A percentile compares a stretch with the other conserved stretches of the same genome.
Conservation (phyloP, 23 tunicate species). For the Oikopleura dioica region DNA sequence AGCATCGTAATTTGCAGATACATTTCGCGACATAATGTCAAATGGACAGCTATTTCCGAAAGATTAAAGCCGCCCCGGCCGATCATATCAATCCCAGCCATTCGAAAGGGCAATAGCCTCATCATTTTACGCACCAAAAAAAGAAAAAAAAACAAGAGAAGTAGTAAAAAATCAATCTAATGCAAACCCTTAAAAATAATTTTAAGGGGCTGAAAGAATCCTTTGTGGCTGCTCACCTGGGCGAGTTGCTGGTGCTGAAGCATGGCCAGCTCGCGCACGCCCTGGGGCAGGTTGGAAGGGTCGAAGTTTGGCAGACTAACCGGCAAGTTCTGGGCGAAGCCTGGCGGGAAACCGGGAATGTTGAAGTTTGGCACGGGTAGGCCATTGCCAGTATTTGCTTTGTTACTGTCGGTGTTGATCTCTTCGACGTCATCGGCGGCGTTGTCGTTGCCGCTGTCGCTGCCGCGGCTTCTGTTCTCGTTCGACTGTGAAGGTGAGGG, state of each 20-base stretch:
- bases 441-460: background rate
- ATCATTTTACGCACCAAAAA: no score
- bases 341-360: slow-evolving; percentile 3
- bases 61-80: no score
- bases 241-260: slow-evolving; percentile 60
- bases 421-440: background rate
- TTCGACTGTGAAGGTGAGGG: slow-evolving; percentile 5
- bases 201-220: no score
- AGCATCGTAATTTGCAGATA: no score
- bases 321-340: slow-evolving; percentile 9
- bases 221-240: background rate
- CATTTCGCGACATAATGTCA: no score
- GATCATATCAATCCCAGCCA: no score
- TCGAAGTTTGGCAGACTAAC: background rate
- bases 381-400: background rate
- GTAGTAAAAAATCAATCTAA: no score
- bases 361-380: slow-evolving; percentile 1
- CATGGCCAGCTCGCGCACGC: slow-evolving; percentile 64
- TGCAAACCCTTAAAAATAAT: no score
- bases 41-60: no score
- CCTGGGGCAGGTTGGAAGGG: slow-evolving; percentile 19
- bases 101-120: no score
- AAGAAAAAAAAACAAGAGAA: no score
- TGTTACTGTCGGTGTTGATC: background rate
- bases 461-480: background rate